Base-by-base conservation (phyloP, 1,140 invertebrate genomes). In the Mya arenaria region DNA sequence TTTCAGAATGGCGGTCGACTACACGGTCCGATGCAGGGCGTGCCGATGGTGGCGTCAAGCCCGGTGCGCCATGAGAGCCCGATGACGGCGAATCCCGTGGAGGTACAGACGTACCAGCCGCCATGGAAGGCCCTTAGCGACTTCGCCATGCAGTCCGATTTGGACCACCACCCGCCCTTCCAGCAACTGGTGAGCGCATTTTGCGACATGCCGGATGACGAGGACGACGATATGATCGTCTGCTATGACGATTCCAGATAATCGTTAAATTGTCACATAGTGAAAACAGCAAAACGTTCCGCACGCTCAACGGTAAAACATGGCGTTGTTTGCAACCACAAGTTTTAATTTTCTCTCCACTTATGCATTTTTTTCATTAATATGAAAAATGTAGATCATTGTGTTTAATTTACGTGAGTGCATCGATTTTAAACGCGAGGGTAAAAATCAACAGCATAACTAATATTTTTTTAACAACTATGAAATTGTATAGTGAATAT, bases 121-220 rank as follows among this genome's bases (percentile, higher is more conserved):
- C 98, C 91, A 48, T 99, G 98, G 98, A 99, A 99, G 94, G 97
- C 97, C 55, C 95, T 99, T 23, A 96, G 96, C 37, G 98, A 99
- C 90, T 99, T 98, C 93, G 98, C 97, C 69, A 95, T 98, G 84
- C 97, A 98, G 92, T 96, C 97, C 1, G 97, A 98, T 93, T 94
- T 98, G 13, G 98, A 99, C 83, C 88, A 96, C 75, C 87, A 96
- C 75, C 97, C 97, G 8, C 97, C 98, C 80, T 99, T 99, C 93
- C 98, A 99, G 92, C 98, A 99, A 92, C 94, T 99, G 84, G 97
- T 99, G 85, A 98, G 97, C 92, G 85, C 84, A 73, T 91, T 90
- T 89, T 84, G 84, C 68, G 88, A 91, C 83, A 79, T 87, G 52
- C 79, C 88, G 77, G 83, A 89, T 68, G 86, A 87, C 68, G 89